These are phyloP conservation scores for Tetragonula clypearis DNA, from an alignment of 1,140 invertebrate genomes.

Conservation along the genomic window DNA sequence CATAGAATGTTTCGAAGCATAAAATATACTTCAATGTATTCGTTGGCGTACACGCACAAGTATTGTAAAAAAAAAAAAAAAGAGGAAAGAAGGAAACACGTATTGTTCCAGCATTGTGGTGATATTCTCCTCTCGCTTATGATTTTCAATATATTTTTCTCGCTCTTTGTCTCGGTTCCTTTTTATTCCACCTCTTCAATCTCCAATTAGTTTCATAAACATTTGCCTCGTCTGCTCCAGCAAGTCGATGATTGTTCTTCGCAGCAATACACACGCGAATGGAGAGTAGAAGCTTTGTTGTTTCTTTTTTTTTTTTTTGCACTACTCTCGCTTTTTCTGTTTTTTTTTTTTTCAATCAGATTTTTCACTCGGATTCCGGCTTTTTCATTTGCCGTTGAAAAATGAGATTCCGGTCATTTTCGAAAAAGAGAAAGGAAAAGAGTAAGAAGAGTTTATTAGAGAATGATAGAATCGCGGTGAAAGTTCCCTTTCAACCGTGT, in stretches of 20 bases:
- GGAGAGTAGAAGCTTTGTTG: neutral
- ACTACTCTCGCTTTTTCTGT: too few relatives aligned
- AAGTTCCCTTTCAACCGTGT: slow-evolving; percentile 8
- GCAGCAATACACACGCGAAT: neutral
- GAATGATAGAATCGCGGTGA: slow-evolving; percentile 5
- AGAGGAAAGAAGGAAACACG: neutral
- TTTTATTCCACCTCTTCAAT: neutral
- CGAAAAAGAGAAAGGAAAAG: neutral
- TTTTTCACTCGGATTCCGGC: neutral
- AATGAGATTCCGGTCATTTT: neutral
- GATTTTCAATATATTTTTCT: neutral
- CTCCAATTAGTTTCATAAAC: neutral
- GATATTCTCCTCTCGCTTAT: neutral
- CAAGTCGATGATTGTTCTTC: neutral
- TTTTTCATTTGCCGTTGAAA: neutral
- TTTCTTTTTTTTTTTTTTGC: neutral
- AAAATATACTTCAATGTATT: too few relatives aligned
- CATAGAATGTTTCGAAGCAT: too few relatives aligned
- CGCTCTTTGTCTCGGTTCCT: neutral
- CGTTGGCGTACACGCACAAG: too few relatives aligned
- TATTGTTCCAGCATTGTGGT: neutral
- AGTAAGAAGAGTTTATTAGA: neutral
- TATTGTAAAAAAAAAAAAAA: too few relatives aligned
- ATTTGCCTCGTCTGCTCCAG: neutral
- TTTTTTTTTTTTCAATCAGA: neutral